Percentiles rank a stretch among this genome's conserved stretches.
phyloP scores from a whole-genome alignment of 2,888 invertebrate species.

The Aleiodes testaceus region DNA sequence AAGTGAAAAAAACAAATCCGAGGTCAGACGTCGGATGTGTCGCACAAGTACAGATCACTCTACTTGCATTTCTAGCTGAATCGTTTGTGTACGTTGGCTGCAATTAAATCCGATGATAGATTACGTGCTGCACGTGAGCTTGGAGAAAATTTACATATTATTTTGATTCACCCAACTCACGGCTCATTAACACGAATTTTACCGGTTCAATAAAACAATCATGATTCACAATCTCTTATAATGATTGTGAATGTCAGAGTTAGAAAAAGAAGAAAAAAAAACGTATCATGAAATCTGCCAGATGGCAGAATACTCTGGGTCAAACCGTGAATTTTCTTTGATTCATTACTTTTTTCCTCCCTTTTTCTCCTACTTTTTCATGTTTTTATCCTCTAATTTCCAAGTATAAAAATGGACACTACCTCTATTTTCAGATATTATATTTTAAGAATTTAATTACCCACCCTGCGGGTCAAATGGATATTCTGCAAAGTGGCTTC shows the following conservation, averaged over 20 bases:
- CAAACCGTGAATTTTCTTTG: conserved; percentile 25
- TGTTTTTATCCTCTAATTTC: not conserved
- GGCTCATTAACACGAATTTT: conserved; percentile 35
- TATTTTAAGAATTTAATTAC: conserved; percentile 58
- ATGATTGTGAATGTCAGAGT: conserved; percentile 29
- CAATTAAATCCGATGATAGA: conserved; percentile 41
- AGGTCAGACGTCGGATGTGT: conserved; percentile 1
- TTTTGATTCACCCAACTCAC: conserved; percentile 8
- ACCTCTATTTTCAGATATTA: conserved; percentile 55
- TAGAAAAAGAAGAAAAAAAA: too few relatives aligned
- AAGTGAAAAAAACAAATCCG: not conserved
- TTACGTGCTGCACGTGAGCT: conserved; percentile 1
- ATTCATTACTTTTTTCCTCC: too few relatives aligned
- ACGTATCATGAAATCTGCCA: conserved; percentile 53
- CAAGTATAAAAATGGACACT: conserved; percentile 31
- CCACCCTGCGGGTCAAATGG: conserved; percentile 45
- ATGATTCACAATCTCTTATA: conserved; percentile 12
- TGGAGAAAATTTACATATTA: conserved; percentile 23
- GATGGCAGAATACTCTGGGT: conserved; percentile 49
- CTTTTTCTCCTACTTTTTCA: too few relatives aligned
- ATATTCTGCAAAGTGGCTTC: conserved; percentile 21
- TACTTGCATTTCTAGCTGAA: conserved; percentile 1
- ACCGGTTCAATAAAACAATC: conserved; percentile 9
- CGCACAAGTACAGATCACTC: not conserved
- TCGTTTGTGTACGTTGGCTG: not conserved